A percentile compares a stretch with the other conserved stretches of the same genome.
These are phyloP conservation scores for Eupeodes corollae DNA, from an alignment of 1,140 invertebrate genomes.

Conservation along the genomic window DNA sequence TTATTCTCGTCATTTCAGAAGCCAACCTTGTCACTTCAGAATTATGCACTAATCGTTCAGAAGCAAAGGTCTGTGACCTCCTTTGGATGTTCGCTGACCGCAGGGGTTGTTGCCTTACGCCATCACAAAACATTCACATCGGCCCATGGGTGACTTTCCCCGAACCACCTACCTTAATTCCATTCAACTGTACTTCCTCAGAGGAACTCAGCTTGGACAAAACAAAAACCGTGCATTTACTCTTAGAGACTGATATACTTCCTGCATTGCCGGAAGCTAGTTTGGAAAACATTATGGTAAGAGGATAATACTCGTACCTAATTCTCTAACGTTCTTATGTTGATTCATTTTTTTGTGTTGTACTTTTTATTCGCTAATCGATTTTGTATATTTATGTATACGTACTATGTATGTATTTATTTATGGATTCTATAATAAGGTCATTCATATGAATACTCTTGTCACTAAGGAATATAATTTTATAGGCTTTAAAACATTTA, in stretches of 20 bases:
- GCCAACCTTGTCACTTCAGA: slow-evolving; percentile 38
- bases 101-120: slow-evolving; percentile 42
- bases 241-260: slow-evolving; percentile 19
- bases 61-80: slow-evolving; percentile 43
- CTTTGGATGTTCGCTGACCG: slow-evolving; percentile 42
- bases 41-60: slow-evolving; percentile 40
- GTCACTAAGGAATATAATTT: no score
- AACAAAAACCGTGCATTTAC: slow-evolving; percentile 15
- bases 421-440: no score
- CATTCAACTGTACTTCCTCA: slow-evolving; percentile 17
- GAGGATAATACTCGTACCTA: no score
- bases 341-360: no score
- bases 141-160: slow-evolving; percentile 33
- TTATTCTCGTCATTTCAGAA: slow-evolving; percentile 13
- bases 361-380: no score
- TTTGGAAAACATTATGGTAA: slow-evolving; percentile 10
- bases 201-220: slow-evolving; percentile 4
- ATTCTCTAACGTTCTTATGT: no score
- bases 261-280: slow-evolving; percentile 4
- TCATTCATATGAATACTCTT: no score
- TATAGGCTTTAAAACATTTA: no score
- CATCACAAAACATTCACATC: slow-evolving; percentile 35
- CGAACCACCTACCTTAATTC: slow-evolving; percentile 18
- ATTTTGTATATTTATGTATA: no score
- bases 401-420: no score